Conservation (phyloP, 2,797 vertebrate genomes). For the Varecia variegata region DNA sequence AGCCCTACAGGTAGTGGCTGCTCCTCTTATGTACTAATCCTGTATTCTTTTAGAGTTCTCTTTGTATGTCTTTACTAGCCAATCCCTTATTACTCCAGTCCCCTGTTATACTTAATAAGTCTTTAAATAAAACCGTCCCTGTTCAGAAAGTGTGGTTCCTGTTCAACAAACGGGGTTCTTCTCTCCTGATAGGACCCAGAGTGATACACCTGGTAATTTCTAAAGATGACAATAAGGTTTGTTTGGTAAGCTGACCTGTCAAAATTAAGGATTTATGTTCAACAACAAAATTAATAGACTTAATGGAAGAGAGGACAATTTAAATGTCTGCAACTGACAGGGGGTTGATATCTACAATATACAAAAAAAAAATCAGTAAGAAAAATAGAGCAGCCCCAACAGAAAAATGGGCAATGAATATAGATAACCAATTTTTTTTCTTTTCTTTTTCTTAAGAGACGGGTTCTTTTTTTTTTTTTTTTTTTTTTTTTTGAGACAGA, state of each 20-base stretch:
- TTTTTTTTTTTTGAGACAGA: not conserved
- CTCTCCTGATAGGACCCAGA: not conserved
- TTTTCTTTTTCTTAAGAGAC: not conserved
- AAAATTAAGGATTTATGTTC: slow-evolving; percentile 49
- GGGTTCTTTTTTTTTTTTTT: no score
- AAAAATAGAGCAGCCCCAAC: not conserved
- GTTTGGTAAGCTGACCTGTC: not conserved
- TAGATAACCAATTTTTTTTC: not conserved
- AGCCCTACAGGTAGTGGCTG: not conserved
- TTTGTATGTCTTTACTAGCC: not conserved
- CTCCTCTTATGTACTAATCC: not conserved
- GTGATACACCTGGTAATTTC: not conserved
- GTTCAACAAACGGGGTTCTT: not conserved
- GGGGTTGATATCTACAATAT: not conserved
- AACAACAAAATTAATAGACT: not conserved
- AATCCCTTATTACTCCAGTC: not conserved
- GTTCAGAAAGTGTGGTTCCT: not conserved
- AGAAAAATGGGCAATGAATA: not conserved
- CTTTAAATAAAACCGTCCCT: slow-evolving; percentile 19
- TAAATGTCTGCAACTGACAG: slow-evolving; percentile 11
- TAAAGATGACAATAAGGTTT: not conserved
- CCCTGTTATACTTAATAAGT: not conserved
- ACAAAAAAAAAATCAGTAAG: slow-evolving; percentile 10
- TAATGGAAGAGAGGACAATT: not conserved
- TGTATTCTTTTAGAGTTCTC: not conserved